Evolutionary conservation across 2,797 vertebrate genomes (phyloP).

Genomic region (Rhodeus uyekii): DNA sequence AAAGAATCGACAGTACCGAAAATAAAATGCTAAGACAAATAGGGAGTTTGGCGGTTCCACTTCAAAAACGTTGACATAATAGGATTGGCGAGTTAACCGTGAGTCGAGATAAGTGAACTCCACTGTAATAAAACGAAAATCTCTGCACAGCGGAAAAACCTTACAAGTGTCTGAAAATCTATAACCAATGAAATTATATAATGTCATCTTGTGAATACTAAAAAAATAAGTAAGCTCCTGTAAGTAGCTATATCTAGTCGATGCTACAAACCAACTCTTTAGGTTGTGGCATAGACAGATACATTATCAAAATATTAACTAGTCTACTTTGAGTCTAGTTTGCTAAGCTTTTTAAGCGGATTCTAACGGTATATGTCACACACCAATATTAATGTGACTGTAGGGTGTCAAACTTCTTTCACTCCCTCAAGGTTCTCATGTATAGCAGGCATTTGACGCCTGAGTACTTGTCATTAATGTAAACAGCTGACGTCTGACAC

Average conservation of each 20-base stretch:
- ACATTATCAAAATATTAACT: neutral
- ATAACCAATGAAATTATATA: conserved; percentile 37
- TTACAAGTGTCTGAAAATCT: conserved; percentile 6
- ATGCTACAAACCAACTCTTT: neutral
- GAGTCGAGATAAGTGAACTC: too few species aligned
- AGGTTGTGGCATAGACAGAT: neutral
- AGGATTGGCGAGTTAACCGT: too few species aligned
- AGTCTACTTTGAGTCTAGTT: neutral
- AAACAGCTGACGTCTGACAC: conserved; percentile 71
- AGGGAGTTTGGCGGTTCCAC: too few species aligned
- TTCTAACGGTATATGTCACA: conserved; percentile 64
- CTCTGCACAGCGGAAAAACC: too few species aligned
- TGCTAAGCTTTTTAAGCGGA: conserved; percentile 21
- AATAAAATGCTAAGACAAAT: too few species aligned
- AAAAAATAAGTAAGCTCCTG: neutral
- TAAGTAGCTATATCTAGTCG: neutral
- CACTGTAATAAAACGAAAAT: too few species aligned
- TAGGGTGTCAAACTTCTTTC: conserved; percentile 73
- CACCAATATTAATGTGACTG: conserved; percentile 76
- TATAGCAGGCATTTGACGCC: conserved; percentile 75
- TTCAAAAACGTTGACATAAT: too few species aligned
- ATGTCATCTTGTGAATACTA: neutral
- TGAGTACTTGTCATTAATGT: conserved; percentile 71
- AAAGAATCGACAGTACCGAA: too few species aligned
- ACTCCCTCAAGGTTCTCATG: conserved; percentile 66